Conservation (phyloP, 2,888 invertebrate species). For the Callosobruchus maculatus region DNA sequence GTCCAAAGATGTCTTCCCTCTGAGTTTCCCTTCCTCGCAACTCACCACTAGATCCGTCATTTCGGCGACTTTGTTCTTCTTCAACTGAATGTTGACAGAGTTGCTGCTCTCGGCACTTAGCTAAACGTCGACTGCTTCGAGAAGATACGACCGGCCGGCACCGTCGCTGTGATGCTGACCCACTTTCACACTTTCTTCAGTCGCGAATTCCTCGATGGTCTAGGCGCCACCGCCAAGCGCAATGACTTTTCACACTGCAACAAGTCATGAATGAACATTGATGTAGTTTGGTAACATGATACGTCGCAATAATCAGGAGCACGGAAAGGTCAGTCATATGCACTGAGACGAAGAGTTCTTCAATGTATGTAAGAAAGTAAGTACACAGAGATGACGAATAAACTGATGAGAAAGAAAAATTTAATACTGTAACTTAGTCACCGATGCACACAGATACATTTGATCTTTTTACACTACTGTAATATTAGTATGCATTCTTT, state of each 20-base stretch:
- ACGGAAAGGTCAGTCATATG: too few species aligned
- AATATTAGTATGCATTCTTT: too few species aligned
- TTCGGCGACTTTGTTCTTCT: background rate
- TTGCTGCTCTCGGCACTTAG: background rate
- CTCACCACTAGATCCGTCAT: conserved; percentile 26
- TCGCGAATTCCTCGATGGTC: background rate
- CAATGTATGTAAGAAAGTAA: too few species aligned
- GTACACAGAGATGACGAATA: too few species aligned
- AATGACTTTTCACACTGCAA: background rate
- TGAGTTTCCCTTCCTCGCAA: conserved; percentile 32
- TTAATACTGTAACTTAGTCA: too few species aligned
- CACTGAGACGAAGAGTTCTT: too few species aligned
- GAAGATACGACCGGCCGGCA: background rate
- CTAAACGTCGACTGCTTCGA: background rate
- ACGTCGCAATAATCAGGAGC: too few species aligned
- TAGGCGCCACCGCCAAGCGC: background rate
- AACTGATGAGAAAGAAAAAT: too few species aligned
- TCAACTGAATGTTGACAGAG: background rate
- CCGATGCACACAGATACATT: too few species aligned
- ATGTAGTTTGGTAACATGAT: too few species aligned
- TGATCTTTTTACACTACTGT: too few species aligned
- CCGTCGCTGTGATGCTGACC: background rate
- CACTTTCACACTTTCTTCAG: background rate
- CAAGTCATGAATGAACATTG: background rate
- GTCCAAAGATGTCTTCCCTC: conserved; percentile 31